Percentiles rank a stretch among this genome's conserved stretches.
Conservation (phyloP, 1,140 invertebrate species). For the Penaeus japonicus region DNA sequence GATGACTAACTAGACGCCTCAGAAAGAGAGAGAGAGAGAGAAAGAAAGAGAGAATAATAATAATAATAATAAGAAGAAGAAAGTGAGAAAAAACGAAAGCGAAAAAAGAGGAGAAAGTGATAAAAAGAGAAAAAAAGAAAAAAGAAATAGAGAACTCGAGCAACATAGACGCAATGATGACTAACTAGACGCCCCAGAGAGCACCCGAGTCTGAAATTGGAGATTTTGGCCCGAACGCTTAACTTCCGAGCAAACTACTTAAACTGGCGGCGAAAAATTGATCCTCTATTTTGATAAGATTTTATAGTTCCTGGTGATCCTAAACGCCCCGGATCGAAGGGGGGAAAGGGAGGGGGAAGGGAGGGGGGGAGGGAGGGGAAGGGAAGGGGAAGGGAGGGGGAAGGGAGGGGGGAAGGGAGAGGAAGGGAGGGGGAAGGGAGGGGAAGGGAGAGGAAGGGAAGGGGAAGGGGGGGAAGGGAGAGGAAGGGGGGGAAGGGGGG, state of each 20-base stretch:
- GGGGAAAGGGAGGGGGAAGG: not conserved
- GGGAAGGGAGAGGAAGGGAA: not conserved
- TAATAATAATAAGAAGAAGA: not conserved
- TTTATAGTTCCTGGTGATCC: not conserved
- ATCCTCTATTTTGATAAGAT: too few species aligned
- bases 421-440: not conserved
- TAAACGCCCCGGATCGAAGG: not conserved
- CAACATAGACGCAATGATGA: too few species aligned
- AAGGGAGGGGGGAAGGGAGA: not conserved
- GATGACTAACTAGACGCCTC: too few species aligned
- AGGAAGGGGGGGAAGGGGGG: not conserved
- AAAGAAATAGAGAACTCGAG: too few species aligned
- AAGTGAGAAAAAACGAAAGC: not conserved
- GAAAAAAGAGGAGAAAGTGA: not conserved
- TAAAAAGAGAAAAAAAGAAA: too few species aligned
- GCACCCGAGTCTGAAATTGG: too few species aligned
- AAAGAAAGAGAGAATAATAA: not conserved
- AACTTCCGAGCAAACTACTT: too few species aligned
- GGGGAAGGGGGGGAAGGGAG: not conserved
- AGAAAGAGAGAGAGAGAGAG: not conserved
- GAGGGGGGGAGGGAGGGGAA: not conserved
- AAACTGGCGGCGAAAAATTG: too few species aligned
- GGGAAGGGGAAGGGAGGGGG: not conserved
- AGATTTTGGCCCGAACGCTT: too few species aligned
- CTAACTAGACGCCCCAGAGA: too few species aligned